Conservation (phyloP, 2,113 vertebrate genomes). For the Neolamprologus sp. region DNA sequence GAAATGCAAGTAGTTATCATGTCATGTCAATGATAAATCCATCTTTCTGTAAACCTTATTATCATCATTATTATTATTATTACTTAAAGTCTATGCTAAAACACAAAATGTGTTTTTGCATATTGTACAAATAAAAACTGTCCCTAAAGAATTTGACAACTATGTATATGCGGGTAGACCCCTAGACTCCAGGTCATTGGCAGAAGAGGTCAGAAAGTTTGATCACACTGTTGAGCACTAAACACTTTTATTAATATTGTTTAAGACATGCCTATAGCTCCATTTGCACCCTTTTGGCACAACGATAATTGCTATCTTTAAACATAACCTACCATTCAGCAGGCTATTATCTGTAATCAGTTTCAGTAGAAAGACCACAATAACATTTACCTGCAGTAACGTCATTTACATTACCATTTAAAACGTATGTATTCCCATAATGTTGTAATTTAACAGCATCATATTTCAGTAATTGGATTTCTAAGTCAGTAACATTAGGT, state of each 20-base stretch:
- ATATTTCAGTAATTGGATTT: neutral
- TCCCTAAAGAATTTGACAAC: neutral
- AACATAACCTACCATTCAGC: neutral
- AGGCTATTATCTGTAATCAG: neutral
- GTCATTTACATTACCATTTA: neutral
- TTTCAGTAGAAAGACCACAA: neutral
- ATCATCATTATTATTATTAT: neutral
- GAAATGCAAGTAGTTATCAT: neutral
- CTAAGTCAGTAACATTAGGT: neutral
- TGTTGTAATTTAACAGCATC: neutral
- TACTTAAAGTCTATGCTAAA: neutral
- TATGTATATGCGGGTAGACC: neutral
- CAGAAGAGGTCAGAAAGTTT: neutral
- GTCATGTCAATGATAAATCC: neutral
- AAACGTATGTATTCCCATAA: neutral
- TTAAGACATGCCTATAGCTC: neutral
- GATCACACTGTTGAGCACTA: neutral
- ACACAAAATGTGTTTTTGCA: neutral
- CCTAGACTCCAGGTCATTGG: neutral
- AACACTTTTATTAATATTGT: neutral
- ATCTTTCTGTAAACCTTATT: neutral
- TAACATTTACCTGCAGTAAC: neutral
- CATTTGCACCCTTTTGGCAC: neutral
- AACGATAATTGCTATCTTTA: neutral
- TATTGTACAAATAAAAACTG: neutral